Conservation (phyloP, 1,140 invertebrate species). For the Nasonia vitripennis region DNA sequence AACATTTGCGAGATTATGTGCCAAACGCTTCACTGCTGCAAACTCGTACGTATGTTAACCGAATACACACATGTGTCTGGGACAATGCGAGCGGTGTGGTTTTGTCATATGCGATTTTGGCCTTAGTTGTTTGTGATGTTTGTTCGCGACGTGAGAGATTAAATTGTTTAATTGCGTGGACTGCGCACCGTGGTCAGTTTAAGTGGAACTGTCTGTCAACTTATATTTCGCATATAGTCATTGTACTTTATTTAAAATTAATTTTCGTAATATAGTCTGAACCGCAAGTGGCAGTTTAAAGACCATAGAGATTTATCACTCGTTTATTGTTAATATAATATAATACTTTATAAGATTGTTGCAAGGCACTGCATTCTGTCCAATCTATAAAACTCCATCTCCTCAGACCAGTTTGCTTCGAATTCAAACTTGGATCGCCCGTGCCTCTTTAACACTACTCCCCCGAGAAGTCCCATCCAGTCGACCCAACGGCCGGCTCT, state of each 20-base stretch:
- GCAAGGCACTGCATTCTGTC: no score
- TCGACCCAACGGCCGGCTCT: not conserved
- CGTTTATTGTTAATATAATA: no score
- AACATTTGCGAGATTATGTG: not conserved
- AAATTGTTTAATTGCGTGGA: not conserved
- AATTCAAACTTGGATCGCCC: not conserved
- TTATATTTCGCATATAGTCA: no score
- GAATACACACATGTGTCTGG: not conserved
- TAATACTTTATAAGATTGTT: no score
- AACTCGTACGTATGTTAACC: not conserved
- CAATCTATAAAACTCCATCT: not conserved
- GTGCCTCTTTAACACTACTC: not conserved
- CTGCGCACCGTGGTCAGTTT: no score
- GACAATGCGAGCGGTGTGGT: not conserved
- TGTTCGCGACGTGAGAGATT: not conserved
- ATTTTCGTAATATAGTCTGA: no score
- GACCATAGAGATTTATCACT: no score
- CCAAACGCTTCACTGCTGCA: not conserved
- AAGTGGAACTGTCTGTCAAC: no score
- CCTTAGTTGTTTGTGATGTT: not conserved
- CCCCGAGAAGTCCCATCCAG: not conserved
- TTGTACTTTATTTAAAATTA: no score
- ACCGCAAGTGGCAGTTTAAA: no score
- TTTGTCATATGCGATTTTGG: not conserved
- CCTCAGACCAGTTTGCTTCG: not conserved